A percentile compares a stretch with the other conserved stretches of the same genome.
Conservation (phyloP, 1,140 invertebrate species). For the Calephelis virginiensis region DNA sequence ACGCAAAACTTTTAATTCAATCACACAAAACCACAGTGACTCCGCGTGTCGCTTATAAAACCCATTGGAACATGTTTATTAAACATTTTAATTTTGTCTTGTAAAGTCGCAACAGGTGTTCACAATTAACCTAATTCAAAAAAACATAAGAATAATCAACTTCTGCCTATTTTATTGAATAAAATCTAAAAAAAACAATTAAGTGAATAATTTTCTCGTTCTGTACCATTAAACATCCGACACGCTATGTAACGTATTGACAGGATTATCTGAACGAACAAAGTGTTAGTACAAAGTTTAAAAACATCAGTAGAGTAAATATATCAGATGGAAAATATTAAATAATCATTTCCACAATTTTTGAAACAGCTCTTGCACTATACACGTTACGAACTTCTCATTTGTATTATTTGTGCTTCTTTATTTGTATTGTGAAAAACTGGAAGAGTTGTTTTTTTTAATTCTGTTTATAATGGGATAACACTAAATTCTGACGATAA, state of each 20-base stretch:
- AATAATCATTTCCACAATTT: no score
- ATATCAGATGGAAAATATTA: not conserved
- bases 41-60: slow-evolving; percentile 8
- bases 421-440: no score
- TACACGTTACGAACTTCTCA: no score
- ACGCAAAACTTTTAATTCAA: slow-evolving; percentile 9
- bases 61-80: slow-evolving; percentile 1
- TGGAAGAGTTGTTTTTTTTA: no score
- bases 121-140: slow-evolving; percentile 14
- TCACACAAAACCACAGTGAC: not conserved
- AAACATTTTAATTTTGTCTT: slow-evolving; percentile 10
- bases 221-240: slow-evolving; percentile 39
- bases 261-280: slow-evolving; percentile 31
- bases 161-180: slow-evolving; percentile 16
- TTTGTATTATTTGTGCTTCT: no score
- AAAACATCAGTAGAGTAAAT: slow-evolving; percentile 14
- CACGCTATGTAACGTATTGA: slow-evolving; percentile 36
- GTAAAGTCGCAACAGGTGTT: slow-evolving; percentile 5
- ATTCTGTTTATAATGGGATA: no score
- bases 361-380: no score
- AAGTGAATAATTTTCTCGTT: slow-evolving; percentile 29
- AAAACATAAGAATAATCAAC: slow-evolving; percentile 13
- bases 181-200: slow-evolving; percentile 17
- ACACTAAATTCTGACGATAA: no score
- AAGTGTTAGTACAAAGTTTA: slow-evolving; percentile 25